Evolutionary conservation across 2,113 vertebrate species (phyloP).

Genomic region (Hippocampus comes): DNA sequence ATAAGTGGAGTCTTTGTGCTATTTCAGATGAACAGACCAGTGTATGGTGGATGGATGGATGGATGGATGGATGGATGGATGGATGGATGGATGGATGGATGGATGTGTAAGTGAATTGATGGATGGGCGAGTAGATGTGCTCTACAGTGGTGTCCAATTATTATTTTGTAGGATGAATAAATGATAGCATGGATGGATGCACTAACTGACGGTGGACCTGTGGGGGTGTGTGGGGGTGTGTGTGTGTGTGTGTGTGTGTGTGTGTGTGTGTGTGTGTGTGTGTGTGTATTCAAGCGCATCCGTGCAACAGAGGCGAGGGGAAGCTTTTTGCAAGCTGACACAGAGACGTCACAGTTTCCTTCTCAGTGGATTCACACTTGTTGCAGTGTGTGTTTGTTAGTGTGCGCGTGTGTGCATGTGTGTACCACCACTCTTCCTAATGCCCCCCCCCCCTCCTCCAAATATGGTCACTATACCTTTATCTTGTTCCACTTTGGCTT

Average conservation of each 20-base stretch:
- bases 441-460: too few relatives aligned
- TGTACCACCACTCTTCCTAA: not conserved
- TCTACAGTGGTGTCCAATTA: too few relatives aligned
- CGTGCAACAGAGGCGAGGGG: constrained; percentile 26
- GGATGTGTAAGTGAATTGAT: not conserved
- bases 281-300: not conserved
- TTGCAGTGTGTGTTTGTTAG: constrained; percentile 44
- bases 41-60: not conserved
- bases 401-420: constrained; percentile 8
- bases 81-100: not conserved
- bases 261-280: not conserved
- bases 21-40: constrained; percentile 1
- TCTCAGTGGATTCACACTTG: constrained; percentile 58
- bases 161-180: too few relatives aligned
- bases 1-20: too few relatives aligned
- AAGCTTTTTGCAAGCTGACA: constrained; percentile 74
- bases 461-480: not conserved
- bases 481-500: not conserved
- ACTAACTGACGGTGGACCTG: not conserved
- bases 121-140: too few relatives aligned
- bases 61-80: not conserved
- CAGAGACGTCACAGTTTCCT: constrained; percentile 69
- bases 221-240: not conserved
- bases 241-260: not conserved
- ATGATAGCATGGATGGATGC: not conserved